Conservation (phyloP, 2,888 invertebrate species). For the Onthophagus sagittarius region DNA sequence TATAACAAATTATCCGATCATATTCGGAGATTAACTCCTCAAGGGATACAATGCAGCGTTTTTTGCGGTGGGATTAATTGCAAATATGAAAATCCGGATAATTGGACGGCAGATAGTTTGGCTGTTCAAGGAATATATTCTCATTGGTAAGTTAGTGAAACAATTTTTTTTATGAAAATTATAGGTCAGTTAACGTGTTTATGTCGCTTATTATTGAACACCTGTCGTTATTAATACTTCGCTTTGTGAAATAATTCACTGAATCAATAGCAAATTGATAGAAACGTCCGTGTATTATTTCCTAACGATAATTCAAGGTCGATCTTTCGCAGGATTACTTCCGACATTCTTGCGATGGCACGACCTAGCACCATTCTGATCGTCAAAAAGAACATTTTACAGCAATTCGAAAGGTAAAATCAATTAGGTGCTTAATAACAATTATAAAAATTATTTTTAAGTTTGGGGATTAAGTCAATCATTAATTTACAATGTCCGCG, state of each 20-base stretch:
- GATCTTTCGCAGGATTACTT: constrained; percentile 68
- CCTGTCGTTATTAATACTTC: neutral
- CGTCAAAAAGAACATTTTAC: constrained; percentile 70
- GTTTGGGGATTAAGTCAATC: constrained; percentile 75
- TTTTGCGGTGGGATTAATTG: constrained; percentile 83
- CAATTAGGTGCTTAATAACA: neutral
- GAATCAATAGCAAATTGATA: neutral
- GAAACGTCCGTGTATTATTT: neutral
- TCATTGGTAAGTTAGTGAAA: constrained; percentile 62
- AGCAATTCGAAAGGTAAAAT: constrained; percentile 68
- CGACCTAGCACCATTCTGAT: constrained; percentile 74
- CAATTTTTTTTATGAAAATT: neutral
- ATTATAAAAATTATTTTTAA: constrained; percentile 36
- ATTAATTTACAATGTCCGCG: constrained; percentile 82
- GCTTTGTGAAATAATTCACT: neutral
- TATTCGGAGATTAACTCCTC: constrained; percentile 62
- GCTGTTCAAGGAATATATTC: constrained; percentile 80
- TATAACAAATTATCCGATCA: constrained; percentile 54
- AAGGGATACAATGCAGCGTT: constrained; percentile 71
- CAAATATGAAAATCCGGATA: constrained; percentile 70
- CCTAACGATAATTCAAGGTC: constrained; percentile 2
- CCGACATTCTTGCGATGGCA: constrained; percentile 85
- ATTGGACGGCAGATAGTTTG: constrained; percentile 57
- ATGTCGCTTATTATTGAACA: neutral
- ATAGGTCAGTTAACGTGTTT: neutral